These are phyloP conservation scores for Saccopteryx leptura DNA, from an alignment of 2,113 vertebrate species.

Conservation along the genomic window DNA sequence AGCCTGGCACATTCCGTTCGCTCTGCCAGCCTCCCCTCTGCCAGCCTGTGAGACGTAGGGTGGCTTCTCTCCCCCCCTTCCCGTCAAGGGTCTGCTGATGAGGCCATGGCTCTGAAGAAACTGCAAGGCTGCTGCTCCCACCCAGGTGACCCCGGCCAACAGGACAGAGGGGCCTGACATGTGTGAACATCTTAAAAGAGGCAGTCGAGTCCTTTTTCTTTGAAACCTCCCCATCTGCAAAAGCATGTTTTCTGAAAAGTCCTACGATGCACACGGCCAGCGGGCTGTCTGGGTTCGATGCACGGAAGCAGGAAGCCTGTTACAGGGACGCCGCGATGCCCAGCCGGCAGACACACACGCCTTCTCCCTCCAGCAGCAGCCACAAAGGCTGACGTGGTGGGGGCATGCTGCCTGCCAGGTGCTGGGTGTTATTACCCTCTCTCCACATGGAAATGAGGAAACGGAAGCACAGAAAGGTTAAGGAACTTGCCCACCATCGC, in stretches of 20 bases:
- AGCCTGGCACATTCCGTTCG: not conserved
- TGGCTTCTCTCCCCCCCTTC: not conserved
- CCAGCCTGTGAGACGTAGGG: slow-evolving; percentile 6
- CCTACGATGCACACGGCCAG: not conserved
- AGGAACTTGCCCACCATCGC: not conserved
- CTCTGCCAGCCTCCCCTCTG: not conserved
- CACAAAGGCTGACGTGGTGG: fast-evolving
- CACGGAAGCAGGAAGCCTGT: not conserved
- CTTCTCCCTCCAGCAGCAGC: not conserved
- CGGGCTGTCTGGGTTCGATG: not conserved
- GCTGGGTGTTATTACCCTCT: too few species aligned
- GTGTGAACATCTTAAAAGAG: not conserved
- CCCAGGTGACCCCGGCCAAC: not conserved
- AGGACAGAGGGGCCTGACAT: not conserved
- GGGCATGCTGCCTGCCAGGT: not conserved
- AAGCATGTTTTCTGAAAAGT: not conserved
- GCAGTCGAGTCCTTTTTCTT: not conserved
- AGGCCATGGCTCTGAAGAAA: not conserved
- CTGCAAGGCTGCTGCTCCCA: not conserved
- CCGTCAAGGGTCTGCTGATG: not conserved
- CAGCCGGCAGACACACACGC: not conserved
- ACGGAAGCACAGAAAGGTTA: not conserved
- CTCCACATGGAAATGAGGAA: not conserved
- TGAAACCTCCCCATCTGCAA: not conserved
- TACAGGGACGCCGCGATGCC: not conserved